Evolutionary conservation across 2,888 invertebrate species (phyloP).

Genomic region (Pollenia angustigena): DNA sequence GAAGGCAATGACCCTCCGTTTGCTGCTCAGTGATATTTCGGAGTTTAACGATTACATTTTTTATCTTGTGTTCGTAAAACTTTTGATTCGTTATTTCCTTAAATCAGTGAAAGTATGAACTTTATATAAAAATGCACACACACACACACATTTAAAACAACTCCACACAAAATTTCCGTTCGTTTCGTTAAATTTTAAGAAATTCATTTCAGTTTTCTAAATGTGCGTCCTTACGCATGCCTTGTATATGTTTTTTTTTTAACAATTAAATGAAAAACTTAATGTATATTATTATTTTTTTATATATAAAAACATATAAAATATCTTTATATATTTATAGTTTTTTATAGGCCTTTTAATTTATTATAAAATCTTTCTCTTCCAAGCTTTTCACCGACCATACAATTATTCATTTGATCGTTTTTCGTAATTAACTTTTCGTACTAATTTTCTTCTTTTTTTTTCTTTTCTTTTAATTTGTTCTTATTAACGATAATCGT

Average conservation of each 20-base stretch:
- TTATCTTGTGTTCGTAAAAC: conserved; percentile 4
- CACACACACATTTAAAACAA: conserved; percentile 5
- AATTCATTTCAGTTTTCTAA: neutral
- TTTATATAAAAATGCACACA: neutral
- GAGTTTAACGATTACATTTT: conserved; percentile 14
- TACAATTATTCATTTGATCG: conserved; percentile 19
- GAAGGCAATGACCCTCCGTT: no score
- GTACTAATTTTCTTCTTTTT: conserved; percentile 44
- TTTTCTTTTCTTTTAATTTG: neutral
- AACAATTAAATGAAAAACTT: conserved; percentile 19
- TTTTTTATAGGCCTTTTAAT: conserved; percentile 42
- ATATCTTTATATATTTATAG: neutral
- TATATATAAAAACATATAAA: conserved; percentile 13
- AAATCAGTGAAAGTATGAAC: neutral
- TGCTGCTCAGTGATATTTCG: no score
- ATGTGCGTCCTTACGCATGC: conserved; percentile 59
- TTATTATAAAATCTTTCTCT: neutral
- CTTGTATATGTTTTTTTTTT: conserved; percentile 16
- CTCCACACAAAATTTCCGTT: conserved; percentile 34
- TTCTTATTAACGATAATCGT: conserved; percentile 21
- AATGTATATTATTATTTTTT: conserved; percentile 26
- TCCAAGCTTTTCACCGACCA: conserved; percentile 40
- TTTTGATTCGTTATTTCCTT: conserved; percentile 36
- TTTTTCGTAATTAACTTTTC: conserved; percentile 39
- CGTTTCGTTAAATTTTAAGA: conserved; percentile 40